These are phyloP conservation scores for Ianthella basta DNA, from an alignment of 37 sponge, comb jelly and placozoan species.

Conservation along the genomic window DNA sequence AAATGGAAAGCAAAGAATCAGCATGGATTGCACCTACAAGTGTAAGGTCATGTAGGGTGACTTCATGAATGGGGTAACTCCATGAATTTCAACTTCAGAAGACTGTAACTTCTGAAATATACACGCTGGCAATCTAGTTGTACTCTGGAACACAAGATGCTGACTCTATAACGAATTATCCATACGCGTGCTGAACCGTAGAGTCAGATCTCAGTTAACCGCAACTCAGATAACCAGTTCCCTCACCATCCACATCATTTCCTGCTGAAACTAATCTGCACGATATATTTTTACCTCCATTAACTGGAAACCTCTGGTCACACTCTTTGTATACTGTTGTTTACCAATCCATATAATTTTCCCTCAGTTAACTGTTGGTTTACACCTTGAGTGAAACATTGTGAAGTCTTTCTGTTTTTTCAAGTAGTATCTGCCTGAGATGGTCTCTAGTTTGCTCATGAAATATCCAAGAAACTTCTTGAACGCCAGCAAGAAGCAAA, in stretches of 20 bases:
- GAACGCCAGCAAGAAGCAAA: slow-evolving; percentile 28
- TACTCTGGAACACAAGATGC: no score
- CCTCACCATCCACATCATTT: slow-evolving; percentile 29
- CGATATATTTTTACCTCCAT: slow-evolving; percentile 13
- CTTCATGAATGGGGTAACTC: no score
- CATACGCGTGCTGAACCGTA: no score
- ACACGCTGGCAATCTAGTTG: no score
- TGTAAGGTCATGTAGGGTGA: no score
- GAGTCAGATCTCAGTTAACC: no score
- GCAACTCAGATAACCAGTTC: slow-evolving; percentile 35
- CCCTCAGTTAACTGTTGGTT: slow-evolving; percentile 14
- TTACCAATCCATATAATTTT: slow-evolving; percentile 24
- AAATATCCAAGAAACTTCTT: slow-evolving; percentile 16
- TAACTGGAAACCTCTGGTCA: slow-evolving; percentile 34
- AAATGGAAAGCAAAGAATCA: no score
- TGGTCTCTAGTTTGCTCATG: slow-evolving; percentile 21
- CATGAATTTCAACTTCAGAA: no score
- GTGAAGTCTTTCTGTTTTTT: slow-evolving; percentile 24
- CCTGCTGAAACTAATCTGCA: slow-evolving; percentile 21
- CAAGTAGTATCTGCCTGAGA: background rate
- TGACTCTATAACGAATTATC: no score
- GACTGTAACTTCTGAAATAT: no score
- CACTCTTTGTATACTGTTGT: slow-evolving; percentile 27
- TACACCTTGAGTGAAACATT: no score
- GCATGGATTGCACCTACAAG: no score